These are phyloP conservation scores for Caenorhabditis doughertyi DNA, from an alignment of 2,888 invertebrate species.

Conservation along the genomic window DNA sequence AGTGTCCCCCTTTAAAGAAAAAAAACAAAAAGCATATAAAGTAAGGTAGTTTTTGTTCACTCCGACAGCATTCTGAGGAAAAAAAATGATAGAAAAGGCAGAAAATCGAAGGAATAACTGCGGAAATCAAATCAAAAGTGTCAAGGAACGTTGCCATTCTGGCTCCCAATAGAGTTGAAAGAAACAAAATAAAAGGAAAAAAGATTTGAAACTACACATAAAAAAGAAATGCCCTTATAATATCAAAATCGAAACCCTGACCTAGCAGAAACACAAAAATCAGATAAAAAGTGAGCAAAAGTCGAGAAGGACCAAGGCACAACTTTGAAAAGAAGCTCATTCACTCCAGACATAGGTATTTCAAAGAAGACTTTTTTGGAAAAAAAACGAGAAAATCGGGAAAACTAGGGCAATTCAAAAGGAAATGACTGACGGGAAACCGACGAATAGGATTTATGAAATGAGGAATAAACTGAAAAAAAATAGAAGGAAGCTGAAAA, in stretches of 20 bases:
- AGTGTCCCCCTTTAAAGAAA: slow-evolving; percentile 4
- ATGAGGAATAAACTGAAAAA: slow-evolving; percentile 27
- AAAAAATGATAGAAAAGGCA: slow-evolving; percentile 12
- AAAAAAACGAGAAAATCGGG: not conserved
- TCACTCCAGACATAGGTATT: slow-evolving; percentile 28
- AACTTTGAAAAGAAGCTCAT: not conserved
- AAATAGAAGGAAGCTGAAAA: slow-evolving; percentile 4
- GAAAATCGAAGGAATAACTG: slow-evolving; percentile 13
- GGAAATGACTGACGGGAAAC: slow-evolving; percentile 23
- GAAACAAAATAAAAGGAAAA: not conserved
- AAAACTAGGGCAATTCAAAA: slow-evolving; percentile 25
- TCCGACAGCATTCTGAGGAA: too few relatives aligned
- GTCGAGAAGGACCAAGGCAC: not conserved
- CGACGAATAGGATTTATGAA: slow-evolving; percentile 38
- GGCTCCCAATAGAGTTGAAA: not conserved
- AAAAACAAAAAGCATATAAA: not conserved
- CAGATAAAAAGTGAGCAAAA: slow-evolving; percentile 3
- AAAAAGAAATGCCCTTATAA: not conserved
- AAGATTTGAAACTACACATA: not conserved
- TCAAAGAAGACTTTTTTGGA: slow-evolving; percentile 10
- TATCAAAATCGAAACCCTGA: not conserved
- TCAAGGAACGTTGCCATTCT: slow-evolving; percentile 40
- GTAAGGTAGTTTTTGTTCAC: not conserved
- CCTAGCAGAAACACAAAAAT: not conserved
- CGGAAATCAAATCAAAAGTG: slow-evolving; percentile 43